Percentiles rank a stretch among this genome's conserved stretches.
phyloP scores from a whole-genome alignment of 2,888 invertebrate species.

The Alloscopus bannaensis region DNA sequence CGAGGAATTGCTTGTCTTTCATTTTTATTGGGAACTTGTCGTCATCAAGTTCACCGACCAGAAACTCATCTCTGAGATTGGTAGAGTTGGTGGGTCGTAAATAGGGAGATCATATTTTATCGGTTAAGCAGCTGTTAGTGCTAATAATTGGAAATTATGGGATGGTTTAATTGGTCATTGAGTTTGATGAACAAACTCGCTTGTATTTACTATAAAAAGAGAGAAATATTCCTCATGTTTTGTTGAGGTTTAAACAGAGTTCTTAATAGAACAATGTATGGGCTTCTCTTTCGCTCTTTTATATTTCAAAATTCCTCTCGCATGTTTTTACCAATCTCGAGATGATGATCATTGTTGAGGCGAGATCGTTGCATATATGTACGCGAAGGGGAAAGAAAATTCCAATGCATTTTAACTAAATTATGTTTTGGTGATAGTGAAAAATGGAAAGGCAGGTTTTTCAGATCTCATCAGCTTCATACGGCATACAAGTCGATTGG shows the following conservation, averaged over 20 bases:
- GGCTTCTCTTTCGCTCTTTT: slow-evolving; percentile 14
- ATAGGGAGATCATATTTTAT: slow-evolving; percentile 59
- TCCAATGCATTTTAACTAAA: slow-evolving; percentile 62
- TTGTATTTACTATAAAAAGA: slow-evolving; percentile 4
- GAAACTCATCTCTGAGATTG: too few relatives aligned
- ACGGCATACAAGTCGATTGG: too few relatives aligned
- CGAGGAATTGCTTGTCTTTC: slow-evolving; percentile 1
- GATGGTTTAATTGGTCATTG: slow-evolving; percentile 65
- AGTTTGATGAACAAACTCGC: slow-evolving; percentile 58
- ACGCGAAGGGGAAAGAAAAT: slow-evolving; percentile 47
- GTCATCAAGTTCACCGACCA: slow-evolving; percentile 64
- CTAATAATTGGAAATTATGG: slow-evolving; percentile 66
- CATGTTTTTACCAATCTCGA: slow-evolving; percentile 29
- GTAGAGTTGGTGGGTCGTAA: slow-evolving; percentile 29
- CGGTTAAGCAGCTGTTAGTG: slow-evolving; percentile 63
- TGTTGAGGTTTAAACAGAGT: slow-evolving; percentile 34
- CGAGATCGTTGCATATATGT: slow-evolving; percentile 26
- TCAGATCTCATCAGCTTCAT: slow-evolving; percentile 62
- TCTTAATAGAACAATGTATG: slow-evolving; percentile 26
- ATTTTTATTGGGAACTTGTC: slow-evolving; percentile 56
- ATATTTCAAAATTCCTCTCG: slow-evolving; percentile 27
- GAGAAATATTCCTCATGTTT: slow-evolving; percentile 5
- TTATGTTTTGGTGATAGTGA: slow-evolving; percentile 68
- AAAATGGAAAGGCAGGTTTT: slow-evolving; percentile 68
- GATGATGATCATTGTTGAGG: slow-evolving; percentile 1